Percentiles rank a stretch among this genome's conserved stretches.
phyloP scores from a whole-genome alignment of 2,113 vertebrate genomes.

The Pica pica region DNA sequence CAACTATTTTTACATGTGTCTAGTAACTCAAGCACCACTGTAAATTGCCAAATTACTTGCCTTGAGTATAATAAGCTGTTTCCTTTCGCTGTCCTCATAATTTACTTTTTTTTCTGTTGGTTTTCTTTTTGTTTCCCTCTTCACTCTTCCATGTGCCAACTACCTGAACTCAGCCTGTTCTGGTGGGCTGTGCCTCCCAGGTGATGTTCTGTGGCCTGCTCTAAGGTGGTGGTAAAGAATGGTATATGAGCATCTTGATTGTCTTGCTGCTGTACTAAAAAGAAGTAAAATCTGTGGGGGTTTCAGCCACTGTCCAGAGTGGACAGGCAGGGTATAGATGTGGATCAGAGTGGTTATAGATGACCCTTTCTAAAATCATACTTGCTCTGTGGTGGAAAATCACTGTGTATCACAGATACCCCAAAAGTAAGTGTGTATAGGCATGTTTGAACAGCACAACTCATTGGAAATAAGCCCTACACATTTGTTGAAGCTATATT shows the following conservation, averaged over 20 bases:
- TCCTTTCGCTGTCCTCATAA: neutral
- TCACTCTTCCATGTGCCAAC: neutral
- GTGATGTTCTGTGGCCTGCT: neutral
- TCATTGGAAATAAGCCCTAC: neutral
- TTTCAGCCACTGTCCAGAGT: neutral
- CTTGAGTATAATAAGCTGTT: neutral
- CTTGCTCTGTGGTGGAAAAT: neutral
- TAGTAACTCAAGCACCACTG: neutral
- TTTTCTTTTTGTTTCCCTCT: neutral
- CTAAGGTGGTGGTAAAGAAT: neutral
- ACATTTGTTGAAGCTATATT: neutral
- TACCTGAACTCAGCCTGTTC: neutral
- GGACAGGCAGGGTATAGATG: neutral
- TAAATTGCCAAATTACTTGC: neutral
- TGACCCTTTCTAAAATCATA: neutral
- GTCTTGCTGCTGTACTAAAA: neutral
- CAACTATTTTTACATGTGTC: neutral
- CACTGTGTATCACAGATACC: neutral
- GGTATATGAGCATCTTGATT: neutral
- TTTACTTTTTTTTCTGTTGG: neutral
- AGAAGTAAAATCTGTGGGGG: neutral
- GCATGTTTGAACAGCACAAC: neutral
- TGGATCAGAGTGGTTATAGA: neutral
- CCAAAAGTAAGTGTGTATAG: neutral
- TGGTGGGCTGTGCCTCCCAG: neutral